phyloP scores from a whole-genome alignment of 2,113 vertebrate genomes.

The Sceloporus undulatus region DNA sequence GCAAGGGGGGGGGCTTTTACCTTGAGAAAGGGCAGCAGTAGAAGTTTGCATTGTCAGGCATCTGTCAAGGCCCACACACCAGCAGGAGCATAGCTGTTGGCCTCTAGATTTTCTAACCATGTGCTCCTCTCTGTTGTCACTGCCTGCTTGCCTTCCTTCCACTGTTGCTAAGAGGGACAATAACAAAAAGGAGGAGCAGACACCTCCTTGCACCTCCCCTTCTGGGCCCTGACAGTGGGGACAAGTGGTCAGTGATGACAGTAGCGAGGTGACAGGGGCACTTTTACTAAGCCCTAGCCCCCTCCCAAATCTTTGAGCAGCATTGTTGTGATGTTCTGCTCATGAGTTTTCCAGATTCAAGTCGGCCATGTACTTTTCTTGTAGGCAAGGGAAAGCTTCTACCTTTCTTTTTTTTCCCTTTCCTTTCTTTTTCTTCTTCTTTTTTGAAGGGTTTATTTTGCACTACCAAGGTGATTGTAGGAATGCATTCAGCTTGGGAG shows the following conservation, averaged over 20 bases:
- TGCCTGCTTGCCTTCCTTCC: not conserved
- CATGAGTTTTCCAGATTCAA: no score
- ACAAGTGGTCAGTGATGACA: not conserved
- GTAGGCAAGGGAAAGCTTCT: not conserved
- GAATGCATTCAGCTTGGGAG: no score
- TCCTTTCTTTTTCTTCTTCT: not conserved
- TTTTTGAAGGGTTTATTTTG: not conserved
- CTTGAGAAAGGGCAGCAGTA: not conserved
- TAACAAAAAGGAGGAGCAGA: not conserved
- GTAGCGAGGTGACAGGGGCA: not conserved
- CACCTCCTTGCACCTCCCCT: not conserved
- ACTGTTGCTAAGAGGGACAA: not conserved
- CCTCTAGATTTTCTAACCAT: not conserved
- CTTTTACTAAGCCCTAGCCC: no score
- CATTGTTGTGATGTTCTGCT: no score
- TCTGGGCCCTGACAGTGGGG: no score
- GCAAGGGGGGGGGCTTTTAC: not conserved
- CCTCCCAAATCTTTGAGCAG: no score
- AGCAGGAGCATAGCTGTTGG: not conserved
- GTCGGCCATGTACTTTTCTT: not conserved
- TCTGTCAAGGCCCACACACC: no score
- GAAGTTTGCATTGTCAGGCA: not conserved
- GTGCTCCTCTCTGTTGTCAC: not conserved
- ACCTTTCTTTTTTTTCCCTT: no score
- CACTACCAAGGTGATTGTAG: no score